Evolutionary conservation across 2,113 vertebrate genomes (phyloP).

Genomic region (Geothlypis trichas): DNA sequence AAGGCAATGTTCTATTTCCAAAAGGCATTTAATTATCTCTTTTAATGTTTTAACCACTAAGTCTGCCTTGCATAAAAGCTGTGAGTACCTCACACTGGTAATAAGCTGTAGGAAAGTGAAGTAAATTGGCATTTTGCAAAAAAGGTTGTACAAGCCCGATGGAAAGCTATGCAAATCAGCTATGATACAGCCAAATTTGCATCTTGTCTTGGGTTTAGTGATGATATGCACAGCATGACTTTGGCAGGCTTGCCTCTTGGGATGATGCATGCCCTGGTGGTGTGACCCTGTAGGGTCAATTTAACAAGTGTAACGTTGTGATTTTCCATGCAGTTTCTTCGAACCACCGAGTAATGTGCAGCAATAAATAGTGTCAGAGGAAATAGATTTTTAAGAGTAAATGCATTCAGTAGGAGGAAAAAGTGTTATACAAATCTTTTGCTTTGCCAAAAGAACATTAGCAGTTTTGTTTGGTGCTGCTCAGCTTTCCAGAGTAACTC

Average conservation of each 20-base stretch:
- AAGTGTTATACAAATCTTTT: slow-evolving; percentile 4
- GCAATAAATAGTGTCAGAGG: slow-evolving; percentile 57
- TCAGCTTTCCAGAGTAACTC: slow-evolving; percentile 23
- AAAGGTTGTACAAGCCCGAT: slow-evolving; percentile 46
- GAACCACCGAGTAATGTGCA: slow-evolving; percentile 12
- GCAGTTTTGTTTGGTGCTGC: background rate
- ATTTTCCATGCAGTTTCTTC: slow-evolving; percentile 67
- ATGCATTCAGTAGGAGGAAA: slow-evolving; percentile 36
- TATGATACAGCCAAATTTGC: slow-evolving; percentile 56
- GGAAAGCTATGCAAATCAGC: slow-evolving; percentile 66
- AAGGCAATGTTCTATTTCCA: slow-evolving; percentile 10
- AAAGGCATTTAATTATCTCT: slow-evolving; percentile 36
- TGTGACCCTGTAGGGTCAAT: slow-evolving; percentile 57
- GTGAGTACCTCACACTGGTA: slow-evolving; percentile 58
- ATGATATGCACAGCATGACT: slow-evolving; percentile 59
- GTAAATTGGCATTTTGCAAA: slow-evolving; percentile 67
- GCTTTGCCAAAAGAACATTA: slow-evolving; percentile 1
- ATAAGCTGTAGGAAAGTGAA: slow-evolving; percentile 66
- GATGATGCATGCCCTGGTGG: slow-evolving; percentile 29
- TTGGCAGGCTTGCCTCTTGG: slow-evolving; percentile 57
- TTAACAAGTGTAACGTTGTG: slow-evolving; percentile 46
- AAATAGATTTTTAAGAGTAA: slow-evolving; percentile 69
- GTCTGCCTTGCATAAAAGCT: slow-evolving; percentile 58
- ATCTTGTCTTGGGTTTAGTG: slow-evolving; percentile 59
- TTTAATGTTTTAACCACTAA: slow-evolving; percentile 64